Base-by-base conservation (phyloP, 2,797 vertebrate species). In the Hemitrygon akajei region DNA sequence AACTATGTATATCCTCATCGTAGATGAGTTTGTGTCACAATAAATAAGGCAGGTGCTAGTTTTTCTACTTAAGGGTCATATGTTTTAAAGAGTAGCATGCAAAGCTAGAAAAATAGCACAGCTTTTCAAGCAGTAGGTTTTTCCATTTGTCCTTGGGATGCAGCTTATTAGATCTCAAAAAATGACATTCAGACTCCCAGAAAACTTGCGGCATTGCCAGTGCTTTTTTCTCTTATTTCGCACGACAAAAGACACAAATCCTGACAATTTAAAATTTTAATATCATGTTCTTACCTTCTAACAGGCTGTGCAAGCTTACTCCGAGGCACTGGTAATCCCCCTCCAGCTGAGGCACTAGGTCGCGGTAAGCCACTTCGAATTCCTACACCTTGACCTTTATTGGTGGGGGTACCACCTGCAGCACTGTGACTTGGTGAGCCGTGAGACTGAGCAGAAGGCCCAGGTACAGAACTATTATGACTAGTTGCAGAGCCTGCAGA, bases 221-320 rank as follows among this genome's bases (percentile, higher is more conserved):
- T 80, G 30, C 22, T 56, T 25, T 75, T 6, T 40, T 60, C 47
- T 9, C 69, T 76, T 16, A n/a, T 27, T 75, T n/a, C 22, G 40
- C 37, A 92, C 25, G 25, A 3, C 9, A 10, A 40, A 27, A 47
- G 22, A 73, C 40, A 12, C 1, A 5, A 56, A 75, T 93, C 40
- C 16, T 30, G 40, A 16, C 56, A 56, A 20, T 14, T 56, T 47
- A n/a, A 12, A 1, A 30, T 92, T 40, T 37, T 76, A 27, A 2
- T 93, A 47, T 30, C 25, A 76, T 76, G 95, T 40, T 56, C 96
- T 95, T 96, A 99, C 99, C 98, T 98, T 96, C 98, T 98, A 94
- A 99, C 97, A 94, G 99, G 98, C 94, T 99, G 99, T 95, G 97
- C 98, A 97, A 99, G 97, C 95, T 99, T 99, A 97, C 98, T 99